phyloP scores from a whole-genome alignment of 2,888 invertebrate species.

The Aporophyla lueneburgensis region DNA sequence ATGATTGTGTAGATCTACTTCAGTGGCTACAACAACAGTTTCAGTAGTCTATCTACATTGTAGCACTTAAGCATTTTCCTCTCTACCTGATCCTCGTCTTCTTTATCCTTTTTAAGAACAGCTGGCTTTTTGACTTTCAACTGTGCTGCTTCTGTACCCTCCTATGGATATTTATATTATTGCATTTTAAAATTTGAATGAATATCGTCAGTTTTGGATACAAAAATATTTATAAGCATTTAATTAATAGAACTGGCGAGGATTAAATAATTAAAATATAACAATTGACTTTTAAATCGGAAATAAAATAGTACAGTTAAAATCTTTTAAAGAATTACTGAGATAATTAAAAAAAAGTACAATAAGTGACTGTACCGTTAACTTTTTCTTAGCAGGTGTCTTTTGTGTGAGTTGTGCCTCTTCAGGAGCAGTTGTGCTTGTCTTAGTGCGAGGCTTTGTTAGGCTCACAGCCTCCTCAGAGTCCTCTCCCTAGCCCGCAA shows the following conservation, averaged over 20 bases:
- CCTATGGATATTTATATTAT: constrained; percentile 76
- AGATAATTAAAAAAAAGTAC: constrained; percentile 81
- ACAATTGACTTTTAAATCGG: neutral
- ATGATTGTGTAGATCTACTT: constrained; percentile 51
- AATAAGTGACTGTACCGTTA: constrained; percentile 81
- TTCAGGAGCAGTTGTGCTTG: constrained; percentile 88
- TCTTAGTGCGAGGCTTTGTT: constrained; percentile 87
- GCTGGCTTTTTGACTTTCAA: constrained; percentile 89
- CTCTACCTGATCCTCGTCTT: constrained; percentile 84
- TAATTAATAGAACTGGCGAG: neutral
- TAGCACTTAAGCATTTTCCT: constrained; percentile 62
- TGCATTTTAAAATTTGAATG: constrained; percentile 41
- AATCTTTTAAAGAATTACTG: constrained; percentile 65
- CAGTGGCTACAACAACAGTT: constrained; percentile 65
- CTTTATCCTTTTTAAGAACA: constrained; percentile 83
- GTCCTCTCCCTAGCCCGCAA: constrained; percentile 85
- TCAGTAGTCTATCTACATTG: constrained; percentile 64
- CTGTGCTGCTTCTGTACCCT: constrained; percentile 86
- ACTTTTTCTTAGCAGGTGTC: constrained; percentile 89
- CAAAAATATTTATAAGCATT: neutral
- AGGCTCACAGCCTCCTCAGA: constrained; percentile 89
- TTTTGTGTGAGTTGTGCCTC: constrained; percentile 89
- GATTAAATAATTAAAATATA: neutral
- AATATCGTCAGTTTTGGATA: neutral
- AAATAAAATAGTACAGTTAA: neutral